A percentile compares a stretch with the other conserved stretches of the same genome.
phyloP scores from a whole-genome alignment of 2,113 vertebrate genomes.

The Grammomys surdaster region DNA sequence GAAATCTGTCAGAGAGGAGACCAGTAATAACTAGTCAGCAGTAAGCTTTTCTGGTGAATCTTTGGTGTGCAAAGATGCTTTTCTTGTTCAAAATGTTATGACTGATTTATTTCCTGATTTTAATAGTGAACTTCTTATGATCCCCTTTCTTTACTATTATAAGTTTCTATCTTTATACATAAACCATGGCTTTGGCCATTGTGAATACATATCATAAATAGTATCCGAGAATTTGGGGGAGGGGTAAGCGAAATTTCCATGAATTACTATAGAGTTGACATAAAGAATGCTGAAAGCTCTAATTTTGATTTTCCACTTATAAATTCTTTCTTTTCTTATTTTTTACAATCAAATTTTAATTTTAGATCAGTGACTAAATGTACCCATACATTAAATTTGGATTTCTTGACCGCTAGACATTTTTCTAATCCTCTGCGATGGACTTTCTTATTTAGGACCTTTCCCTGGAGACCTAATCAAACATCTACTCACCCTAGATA shows the following conservation, averaged over 20 bases:
- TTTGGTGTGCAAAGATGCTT: background rate
- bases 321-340: background rate
- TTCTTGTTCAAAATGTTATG: conserved; percentile 11
- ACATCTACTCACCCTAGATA: conserved; percentile 15
- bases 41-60: background rate
- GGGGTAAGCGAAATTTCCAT: background rate
- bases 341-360: background rate
- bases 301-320: background rate
- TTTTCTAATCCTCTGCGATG: conserved; percentile 23
- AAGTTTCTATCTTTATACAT: background rate
- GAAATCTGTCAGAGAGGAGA: background rate
- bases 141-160: background rate
- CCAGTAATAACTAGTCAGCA: background rate
- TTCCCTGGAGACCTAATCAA: background rate
- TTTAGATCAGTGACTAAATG: background rate
- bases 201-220: background rate
- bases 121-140: background rate
- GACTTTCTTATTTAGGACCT: background rate
- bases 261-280: background rate
- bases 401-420: background rate
- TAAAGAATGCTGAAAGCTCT: background rate
- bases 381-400: background rate
- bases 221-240: background rate
- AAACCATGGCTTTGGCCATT: background rate
- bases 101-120: conserved; percentile 7